phyloP scores from a whole-genome alignment of 2,888 invertebrate genomes.

The Dasypolia templi region DNA sequence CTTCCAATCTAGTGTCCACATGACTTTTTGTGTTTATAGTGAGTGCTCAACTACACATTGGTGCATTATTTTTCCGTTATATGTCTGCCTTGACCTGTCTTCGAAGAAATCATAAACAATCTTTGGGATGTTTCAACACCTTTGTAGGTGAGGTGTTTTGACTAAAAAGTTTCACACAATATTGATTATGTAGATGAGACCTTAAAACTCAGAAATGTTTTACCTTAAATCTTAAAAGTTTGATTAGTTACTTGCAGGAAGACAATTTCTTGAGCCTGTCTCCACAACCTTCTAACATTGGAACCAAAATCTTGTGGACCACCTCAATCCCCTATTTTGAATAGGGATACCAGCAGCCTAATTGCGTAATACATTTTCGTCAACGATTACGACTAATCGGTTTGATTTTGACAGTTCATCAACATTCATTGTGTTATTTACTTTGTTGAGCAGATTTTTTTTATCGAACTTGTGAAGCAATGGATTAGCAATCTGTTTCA shows the following conservation, averaged over 20 bases:
- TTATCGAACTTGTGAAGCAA: too few species aligned
- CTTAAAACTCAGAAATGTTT: not conserved
- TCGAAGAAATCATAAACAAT: too few species aligned
- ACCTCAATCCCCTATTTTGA: not conserved
- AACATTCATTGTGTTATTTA: too few species aligned
- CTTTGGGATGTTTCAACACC: not conserved
- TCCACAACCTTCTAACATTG: not conserved
- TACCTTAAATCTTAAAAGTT: constrained; percentile 4
- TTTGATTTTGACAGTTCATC: too few species aligned
- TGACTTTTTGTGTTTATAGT: too few species aligned
- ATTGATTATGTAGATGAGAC: constrained; percentile 8
- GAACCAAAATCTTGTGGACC: not conserved
- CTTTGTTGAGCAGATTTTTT: too few species aligned
- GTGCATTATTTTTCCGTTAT: not conserved
- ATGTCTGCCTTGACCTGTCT: not conserved
- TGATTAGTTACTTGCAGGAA: not conserved
- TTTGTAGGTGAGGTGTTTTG: not conserved
- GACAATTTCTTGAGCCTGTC: constrained; percentile 5
- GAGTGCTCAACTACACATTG: too few species aligned
- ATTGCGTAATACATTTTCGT: too few species aligned
- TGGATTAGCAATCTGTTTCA: too few species aligned
- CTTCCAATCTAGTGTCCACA: too few species aligned
- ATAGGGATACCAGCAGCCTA: not conserved
- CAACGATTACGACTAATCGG: too few species aligned
- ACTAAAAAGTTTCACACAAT: not conserved